Conservation (phyloP, 2,113 vertebrate species). For the Dicrurus megarhynchus region DNA sequence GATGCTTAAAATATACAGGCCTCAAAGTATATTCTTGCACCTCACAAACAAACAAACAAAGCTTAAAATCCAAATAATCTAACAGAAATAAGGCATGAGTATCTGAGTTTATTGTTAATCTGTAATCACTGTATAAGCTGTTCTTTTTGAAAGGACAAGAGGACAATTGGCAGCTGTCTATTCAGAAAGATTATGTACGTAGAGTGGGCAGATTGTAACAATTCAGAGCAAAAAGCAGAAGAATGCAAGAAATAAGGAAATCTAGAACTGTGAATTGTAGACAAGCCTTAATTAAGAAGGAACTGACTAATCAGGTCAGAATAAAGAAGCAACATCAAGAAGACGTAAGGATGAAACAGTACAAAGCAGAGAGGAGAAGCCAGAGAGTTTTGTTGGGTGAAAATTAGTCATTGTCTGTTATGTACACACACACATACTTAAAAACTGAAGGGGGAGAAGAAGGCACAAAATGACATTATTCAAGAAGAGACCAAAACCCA, state of each 20-base stretch:
- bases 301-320: not conserved
- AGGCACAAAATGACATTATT: not conserved
- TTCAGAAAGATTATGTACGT: not conserved
- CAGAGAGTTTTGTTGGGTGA: not conserved
- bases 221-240: not conserved
- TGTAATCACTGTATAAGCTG: not conserved
- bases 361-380: not conserved
- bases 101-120: not conserved
- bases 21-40: not conserved
- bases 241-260: not conserved
- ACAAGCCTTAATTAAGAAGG: not conserved
- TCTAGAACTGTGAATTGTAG: not conserved
- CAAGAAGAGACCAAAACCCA: not conserved
- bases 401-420: not conserved
- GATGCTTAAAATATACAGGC: constrained; percentile 8
- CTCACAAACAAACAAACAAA: not conserved
- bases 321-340: not conserved
- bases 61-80: not conserved
- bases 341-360: not conserved
- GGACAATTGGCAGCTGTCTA: not conserved
- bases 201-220: not conserved
- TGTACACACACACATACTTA: not conserved
- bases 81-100: not conserved
- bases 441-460: not conserved
- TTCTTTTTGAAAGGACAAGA: not conserved